These are phyloP conservation scores for Trachelus tabidus DNA, from an alignment of 2,888 invertebrate species.

Conservation along the genomic window DNA sequence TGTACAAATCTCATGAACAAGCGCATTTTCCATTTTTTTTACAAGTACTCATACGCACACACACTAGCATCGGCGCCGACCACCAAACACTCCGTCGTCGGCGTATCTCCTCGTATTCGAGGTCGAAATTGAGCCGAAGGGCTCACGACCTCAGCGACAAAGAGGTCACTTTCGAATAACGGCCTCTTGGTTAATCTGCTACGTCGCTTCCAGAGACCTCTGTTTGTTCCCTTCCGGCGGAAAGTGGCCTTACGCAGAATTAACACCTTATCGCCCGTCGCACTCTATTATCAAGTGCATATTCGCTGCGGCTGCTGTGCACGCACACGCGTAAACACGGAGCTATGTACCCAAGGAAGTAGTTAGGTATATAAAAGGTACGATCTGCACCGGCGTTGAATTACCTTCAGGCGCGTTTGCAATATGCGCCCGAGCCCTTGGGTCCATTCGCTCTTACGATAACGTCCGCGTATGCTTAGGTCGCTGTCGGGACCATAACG, in stretches of 20 bases:
- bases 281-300: not conserved
- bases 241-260: not conserved
- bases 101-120: constrained; percentile 24
- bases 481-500: constrained; percentile 4
- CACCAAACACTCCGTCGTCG: constrained; percentile 14
- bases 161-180: constrained; percentile 1
- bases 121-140: constrained; percentile 34
- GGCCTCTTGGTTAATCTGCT: not conserved
- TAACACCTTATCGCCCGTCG: not conserved
- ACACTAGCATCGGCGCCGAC: constrained; percentile 18
- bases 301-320: not conserved
- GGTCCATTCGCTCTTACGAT: constrained; percentile 2
- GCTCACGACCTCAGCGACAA: not conserved
- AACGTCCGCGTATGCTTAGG: constrained; percentile 21
- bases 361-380: constrained; percentile 3
- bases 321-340: not conserved
- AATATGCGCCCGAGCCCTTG: constrained; percentile 23
- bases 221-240: constrained; percentile 2
- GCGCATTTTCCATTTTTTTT: constrained; percentile 27
- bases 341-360: not conserved
- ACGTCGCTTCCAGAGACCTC: not conserved
- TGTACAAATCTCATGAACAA: constrained; percentile 44
- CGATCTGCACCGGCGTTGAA: constrained; percentile 43
- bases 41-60: constrained; percentile 15
- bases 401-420: constrained; percentile 43